Evolutionary conservation across 2,888 invertebrate genomes (phyloP).

Genomic region (Fissipunctia ypsillon): DNA sequence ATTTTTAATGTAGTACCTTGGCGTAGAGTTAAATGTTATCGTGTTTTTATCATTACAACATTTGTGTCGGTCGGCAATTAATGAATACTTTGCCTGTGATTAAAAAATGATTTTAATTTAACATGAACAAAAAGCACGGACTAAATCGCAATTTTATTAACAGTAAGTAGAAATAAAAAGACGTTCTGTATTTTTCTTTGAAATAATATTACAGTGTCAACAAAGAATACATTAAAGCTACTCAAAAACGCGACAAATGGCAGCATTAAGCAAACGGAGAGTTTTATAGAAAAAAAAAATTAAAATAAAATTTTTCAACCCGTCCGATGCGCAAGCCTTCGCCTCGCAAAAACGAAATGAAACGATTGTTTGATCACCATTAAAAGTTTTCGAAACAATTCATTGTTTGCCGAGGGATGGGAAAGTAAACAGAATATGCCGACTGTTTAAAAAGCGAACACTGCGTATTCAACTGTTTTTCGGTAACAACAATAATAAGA

Average conservation of each 20-base stretch:
- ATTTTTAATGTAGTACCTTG: slow-evolving; percentile 33
- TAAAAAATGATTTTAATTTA: slow-evolving; percentile 14
- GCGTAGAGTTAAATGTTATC: neutral
- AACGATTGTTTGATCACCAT: slow-evolving; percentile 87
- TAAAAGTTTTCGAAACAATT: slow-evolving; percentile 86
- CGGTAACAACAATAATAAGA: slow-evolving; percentile 61
- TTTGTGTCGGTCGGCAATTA: neutral
- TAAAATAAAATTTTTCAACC: slow-evolving; percentile 71
- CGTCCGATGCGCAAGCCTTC: slow-evolving; percentile 63
- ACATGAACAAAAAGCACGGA: neutral
- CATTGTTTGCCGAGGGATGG: slow-evolving; percentile 76
- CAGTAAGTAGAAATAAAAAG: slow-evolving; percentile 1
- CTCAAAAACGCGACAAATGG: slow-evolving; percentile 71
- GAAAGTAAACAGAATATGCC: slow-evolving; percentile 77
- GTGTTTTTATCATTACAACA: slow-evolving; percentile 4
- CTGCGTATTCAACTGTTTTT: slow-evolving; percentile 65
- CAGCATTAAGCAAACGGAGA: slow-evolving; percentile 77
- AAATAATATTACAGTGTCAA: slow-evolving; percentile 29
- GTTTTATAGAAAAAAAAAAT: slow-evolving; percentile 66
- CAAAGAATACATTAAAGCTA: slow-evolving; percentile 64
- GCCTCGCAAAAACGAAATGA: slow-evolving; percentile 76
- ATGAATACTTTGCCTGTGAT: neutral
- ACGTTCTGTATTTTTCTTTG: slow-evolving; percentile 10
- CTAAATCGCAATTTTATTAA: neutral
- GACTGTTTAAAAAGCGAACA: slow-evolving; percentile 68